Conservation (phyloP, 2,113 vertebrate species). For the Aptenodytes patagonicus region DNA sequence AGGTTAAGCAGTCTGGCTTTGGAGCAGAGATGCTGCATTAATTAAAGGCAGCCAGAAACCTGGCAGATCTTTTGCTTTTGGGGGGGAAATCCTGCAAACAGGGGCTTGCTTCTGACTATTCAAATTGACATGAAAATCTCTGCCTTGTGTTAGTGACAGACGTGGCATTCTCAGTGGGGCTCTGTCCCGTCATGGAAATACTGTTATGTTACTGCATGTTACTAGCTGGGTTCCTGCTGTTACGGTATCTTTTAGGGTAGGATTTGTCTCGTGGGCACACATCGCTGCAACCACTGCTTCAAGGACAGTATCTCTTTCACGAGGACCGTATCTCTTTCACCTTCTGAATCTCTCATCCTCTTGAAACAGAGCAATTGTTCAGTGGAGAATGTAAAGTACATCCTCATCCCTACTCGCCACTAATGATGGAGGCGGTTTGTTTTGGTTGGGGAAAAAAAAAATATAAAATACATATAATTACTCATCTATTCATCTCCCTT, state of each 20-base stretch:
- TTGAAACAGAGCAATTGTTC: neutral
- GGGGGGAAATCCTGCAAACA: neutral
- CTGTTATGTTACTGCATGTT: neutral
- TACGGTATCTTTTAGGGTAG: neutral
- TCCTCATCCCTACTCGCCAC: neutral
- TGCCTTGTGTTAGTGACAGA: neutral
- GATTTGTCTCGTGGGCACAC: neutral
- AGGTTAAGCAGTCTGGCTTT: neutral
- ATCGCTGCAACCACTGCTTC: neutral
- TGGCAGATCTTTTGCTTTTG: neutral
- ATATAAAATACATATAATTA: neutral
- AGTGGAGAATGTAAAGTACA: neutral
- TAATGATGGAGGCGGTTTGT: neutral
- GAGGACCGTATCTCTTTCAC: neutral
- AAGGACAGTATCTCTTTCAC: conserved; percentile 18
- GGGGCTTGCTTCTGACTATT: neutral
- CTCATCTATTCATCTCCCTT: neutral
- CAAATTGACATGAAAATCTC: neutral
- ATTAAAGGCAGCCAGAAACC: neutral
- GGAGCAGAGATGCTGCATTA: neutral
- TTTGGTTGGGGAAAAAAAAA: neutral
- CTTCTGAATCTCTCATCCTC: conserved; percentile 13
- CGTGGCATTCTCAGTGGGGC: neutral
- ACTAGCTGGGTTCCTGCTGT: neutral
- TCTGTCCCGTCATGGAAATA: neutral